Evolutionary conservation across 2,113 vertebrate species (phyloP).

Genomic region (Poicephalus meyeri): DNA sequence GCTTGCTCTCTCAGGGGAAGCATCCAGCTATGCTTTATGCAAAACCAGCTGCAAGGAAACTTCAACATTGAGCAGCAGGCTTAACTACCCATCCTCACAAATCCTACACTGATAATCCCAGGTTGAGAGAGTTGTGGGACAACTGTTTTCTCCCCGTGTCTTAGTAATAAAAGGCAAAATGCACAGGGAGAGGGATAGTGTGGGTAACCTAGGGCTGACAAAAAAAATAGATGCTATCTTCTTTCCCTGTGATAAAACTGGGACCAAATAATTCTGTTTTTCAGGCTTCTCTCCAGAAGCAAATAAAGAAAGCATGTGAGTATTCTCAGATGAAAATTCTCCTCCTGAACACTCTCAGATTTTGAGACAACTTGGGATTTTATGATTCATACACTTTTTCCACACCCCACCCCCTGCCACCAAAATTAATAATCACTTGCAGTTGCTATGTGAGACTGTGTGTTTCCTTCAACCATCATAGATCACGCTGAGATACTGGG

Average conservation of each 20-base stretch:
- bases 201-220: background rate
- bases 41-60: accelerated
- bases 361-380: conserved; percentile 33
- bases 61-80: background rate
- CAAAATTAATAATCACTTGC: background rate
- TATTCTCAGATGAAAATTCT: background rate
- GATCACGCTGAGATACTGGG: accelerated
- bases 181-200: background rate
- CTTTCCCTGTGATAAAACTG: background rate
- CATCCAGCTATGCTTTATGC: background rate
- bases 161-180: background rate
- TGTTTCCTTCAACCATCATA: background rate
- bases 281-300: background rate
- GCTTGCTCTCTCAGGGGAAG: background rate
- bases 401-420: background rate
- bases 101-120: background rate
- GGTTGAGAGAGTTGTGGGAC: background rate
- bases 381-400: conserved; percentile 38
- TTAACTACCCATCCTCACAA: background rate
- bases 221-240: background rate
- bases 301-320: background rate
- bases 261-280: background rate
- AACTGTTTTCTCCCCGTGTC: background rate
- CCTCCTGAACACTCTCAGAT: conserved; percentile 1
- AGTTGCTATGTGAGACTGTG: background rate